Evolutionary conservation across 2,113 vertebrate genomes (phyloP).

Genomic region (Prunella himalayana): DNA sequence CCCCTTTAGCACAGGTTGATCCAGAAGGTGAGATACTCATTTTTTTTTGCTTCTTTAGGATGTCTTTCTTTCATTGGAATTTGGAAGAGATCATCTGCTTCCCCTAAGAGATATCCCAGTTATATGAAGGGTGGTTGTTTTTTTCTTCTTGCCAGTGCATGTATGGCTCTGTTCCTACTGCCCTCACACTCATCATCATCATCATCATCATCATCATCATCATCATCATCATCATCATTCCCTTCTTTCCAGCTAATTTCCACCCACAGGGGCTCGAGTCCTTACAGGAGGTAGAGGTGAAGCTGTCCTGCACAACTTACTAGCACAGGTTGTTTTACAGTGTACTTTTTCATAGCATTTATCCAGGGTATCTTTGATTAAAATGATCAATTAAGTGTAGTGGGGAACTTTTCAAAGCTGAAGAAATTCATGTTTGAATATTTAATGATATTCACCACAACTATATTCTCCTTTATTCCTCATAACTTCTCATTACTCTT

Average conservation of each 20-base stretch:
- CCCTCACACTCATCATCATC: neutral
- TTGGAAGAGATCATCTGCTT: neutral
- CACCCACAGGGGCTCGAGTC: neutral
- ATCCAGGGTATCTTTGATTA: neutral
- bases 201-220: neutral
- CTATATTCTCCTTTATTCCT: neutral
- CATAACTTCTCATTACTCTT: neutral
- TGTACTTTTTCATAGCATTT: neutral
- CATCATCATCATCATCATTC: neutral
- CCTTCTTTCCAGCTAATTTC: neutral
- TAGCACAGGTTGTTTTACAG: neutral
- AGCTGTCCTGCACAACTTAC: neutral
- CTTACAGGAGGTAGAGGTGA: neutral
- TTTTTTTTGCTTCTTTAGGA: neutral
- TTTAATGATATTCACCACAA: neutral
- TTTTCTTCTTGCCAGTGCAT: neutral
- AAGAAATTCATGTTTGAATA: neutral
- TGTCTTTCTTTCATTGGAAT: neutral
- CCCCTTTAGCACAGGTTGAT: neutral
- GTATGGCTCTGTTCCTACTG: neutral
- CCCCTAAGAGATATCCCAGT: neutral
- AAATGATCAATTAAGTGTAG: neutral
- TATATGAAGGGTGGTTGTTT: neutral
- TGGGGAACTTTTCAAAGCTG: neutral
- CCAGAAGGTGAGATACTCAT: neutral